phyloP scores from a whole-genome alignment of 1,140 invertebrate genomes.

The Lepidurus arcticus region DNA sequence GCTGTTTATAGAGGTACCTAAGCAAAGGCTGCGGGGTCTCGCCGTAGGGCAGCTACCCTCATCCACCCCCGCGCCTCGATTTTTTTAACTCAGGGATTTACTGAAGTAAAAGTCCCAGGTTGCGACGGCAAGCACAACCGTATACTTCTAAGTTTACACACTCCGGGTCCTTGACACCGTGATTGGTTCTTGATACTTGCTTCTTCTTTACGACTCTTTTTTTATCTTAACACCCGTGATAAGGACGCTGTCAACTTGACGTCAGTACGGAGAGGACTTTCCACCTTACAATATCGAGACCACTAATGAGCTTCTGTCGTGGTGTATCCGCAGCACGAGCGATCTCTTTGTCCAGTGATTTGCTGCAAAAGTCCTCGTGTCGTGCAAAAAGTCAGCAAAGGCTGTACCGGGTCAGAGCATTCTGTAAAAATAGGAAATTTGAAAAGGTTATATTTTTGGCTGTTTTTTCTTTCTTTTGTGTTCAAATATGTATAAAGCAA shows the following conservation, averaged over 20 bases:
- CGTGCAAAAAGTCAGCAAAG: too few relatives aligned
- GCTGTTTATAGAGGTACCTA: not conserved
- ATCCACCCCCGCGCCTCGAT: not conserved
- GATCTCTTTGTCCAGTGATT: not conserved
- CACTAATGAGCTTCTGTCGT: conserved; percentile 15
- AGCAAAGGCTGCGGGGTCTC: not conserved
- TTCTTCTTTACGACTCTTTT: not conserved
- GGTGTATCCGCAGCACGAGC: not conserved
- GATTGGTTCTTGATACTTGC: not conserved
- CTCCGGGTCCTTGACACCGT: not conserved
- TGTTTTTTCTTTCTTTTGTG: too few relatives aligned
- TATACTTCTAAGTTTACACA: not conserved
- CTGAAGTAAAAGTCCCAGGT: not conserved
- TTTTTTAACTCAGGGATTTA: not conserved
- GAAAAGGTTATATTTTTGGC: too few relatives aligned
- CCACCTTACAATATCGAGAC: not conserved
- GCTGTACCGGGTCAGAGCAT: too few relatives aligned
- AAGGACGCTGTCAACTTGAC: not conserved
- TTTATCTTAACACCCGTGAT: not conserved
- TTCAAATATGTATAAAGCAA: too few relatives aligned
- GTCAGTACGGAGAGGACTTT: not conserved
- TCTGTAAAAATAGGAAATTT: too few relatives aligned
- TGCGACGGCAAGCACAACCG: not conserved
- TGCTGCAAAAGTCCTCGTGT: not conserved
- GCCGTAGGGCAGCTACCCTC: not conserved